Conservation (phyloP, 2,888 invertebrate genomes). For the Rugalucina vietnamica region DNA sequence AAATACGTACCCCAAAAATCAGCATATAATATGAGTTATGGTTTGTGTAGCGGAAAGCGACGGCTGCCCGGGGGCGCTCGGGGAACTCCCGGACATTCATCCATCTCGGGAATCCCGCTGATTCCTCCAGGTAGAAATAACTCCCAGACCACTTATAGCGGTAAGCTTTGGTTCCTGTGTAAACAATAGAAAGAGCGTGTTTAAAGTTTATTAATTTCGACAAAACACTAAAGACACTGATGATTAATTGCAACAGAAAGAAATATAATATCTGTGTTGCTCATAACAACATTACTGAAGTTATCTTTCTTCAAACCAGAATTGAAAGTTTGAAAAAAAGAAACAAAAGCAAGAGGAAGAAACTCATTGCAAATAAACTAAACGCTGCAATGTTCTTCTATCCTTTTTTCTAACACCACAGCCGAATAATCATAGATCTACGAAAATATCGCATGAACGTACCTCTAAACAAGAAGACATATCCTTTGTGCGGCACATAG, state of each 20-base stretch:
- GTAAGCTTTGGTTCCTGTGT: constrained; percentile 41
- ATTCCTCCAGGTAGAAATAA: constrained; percentile 18
- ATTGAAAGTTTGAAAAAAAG: not conserved
- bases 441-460: not conserved
- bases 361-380: too few species aligned
- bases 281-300: too few species aligned
- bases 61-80: constrained; percentile 52
- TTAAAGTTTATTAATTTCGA: too few species aligned
- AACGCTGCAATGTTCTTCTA: too few species aligned
- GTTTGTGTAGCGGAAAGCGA: constrained; percentile 41
- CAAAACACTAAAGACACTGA: too few species aligned
- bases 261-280: too few species aligned
- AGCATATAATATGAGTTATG: constrained; percentile 47
- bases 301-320: too few species aligned
- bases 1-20: constrained; percentile 42
- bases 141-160: constrained; percentile 20
- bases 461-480: constrained; percentile 43
- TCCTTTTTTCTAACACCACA: too few species aligned
- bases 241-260: too few species aligned
- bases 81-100: constrained; percentile 53
- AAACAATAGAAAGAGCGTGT: too few species aligned
- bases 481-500: constrained; percentile 31
- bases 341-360: not conserved
- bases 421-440: too few species aligned
- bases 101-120: constrained; percentile 45